Evolutionary conservation across 2,113 vertebrate genomes (phyloP).

Genomic region (Podarcis cretensis): DNA sequence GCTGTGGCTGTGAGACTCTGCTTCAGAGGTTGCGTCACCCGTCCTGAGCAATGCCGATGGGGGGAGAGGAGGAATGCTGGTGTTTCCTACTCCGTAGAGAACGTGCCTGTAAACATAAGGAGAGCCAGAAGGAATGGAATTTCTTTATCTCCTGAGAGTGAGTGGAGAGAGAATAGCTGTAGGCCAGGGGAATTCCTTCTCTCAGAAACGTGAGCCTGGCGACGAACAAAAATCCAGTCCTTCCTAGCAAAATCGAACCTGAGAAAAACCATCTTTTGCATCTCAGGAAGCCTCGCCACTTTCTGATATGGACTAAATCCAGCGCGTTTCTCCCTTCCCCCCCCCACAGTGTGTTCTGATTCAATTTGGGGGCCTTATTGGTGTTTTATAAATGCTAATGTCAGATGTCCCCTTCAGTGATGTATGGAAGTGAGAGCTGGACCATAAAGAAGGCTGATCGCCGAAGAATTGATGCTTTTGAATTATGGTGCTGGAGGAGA

Average conservation of each 20-base stretch:
- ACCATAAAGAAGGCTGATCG: no score
- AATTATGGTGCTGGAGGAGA: no score
- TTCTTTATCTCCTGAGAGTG: slow-evolving; percentile 60
- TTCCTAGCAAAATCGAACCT: slow-evolving; percentile 53
- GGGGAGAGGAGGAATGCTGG: not conserved
- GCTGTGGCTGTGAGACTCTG: no score
- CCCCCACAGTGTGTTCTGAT: slow-evolving; percentile 41
- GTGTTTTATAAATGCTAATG: not conserved
- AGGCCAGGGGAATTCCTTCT: slow-evolving; percentile 54
- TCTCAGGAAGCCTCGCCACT: slow-evolving; percentile 17
- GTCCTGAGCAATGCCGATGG: slow-evolving; percentile 19
- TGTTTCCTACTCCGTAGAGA: slow-evolving; percentile 6
- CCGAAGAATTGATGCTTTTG: no score
- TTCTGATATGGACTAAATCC: not conserved
- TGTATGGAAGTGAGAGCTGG: no score
- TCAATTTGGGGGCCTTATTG: not conserved
- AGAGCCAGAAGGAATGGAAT: slow-evolving; percentile 42
- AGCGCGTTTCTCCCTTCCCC: not conserved
- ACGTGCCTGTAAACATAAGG: not conserved
- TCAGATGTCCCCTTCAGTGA: no score
- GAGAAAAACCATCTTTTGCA: slow-evolving; percentile 29
- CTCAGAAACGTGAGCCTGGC: slow-evolving; percentile 44
- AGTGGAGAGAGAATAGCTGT: slow-evolving; percentile 23
- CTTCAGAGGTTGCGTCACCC: not conserved
- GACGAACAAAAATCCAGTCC: slow-evolving; percentile 46